These are phyloP conservation scores for Cinara cedri DNA, from an alignment of 2,888 invertebrate genomes.

Conservation along the genomic window DNA sequence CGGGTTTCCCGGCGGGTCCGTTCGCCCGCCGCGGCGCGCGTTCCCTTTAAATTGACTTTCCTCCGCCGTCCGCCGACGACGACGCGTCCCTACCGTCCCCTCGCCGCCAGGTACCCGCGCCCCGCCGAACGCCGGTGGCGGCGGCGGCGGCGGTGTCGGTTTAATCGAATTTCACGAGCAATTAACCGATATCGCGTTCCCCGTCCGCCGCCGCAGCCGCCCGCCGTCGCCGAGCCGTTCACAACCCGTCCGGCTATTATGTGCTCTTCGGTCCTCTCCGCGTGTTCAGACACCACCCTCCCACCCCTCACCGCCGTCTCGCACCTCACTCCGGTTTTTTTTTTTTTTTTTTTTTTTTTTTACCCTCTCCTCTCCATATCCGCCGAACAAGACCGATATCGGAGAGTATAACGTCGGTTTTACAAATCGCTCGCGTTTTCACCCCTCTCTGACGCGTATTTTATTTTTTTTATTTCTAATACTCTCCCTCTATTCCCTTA, in stretches of 20 bases:
- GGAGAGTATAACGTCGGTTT: neutral
- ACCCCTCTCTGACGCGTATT: neutral
- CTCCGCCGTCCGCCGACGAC: neutral
- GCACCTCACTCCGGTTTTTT: too few relatives aligned
- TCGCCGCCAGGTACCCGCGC: too few relatives aligned
- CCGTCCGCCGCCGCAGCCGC: neutral
- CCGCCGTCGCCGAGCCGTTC: neutral
- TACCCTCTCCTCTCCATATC: neutral
- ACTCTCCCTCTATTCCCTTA: too few relatives aligned
- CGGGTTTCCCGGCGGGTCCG: neutral
- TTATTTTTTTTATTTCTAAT: neutral
- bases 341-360: neutral
- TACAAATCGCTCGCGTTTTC: conserved; percentile 16
- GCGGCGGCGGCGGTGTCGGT: conserved; percentile 5
- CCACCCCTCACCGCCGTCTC: neutral
- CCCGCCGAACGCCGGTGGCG: too few relatives aligned
- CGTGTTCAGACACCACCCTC: too few relatives aligned
- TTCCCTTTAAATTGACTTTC: conserved; percentile 47
- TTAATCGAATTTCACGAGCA: conserved; percentile 55
- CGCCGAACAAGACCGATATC: neutral
- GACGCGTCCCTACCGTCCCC: too few relatives aligned
- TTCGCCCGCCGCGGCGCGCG: neutral
- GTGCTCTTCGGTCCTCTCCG: too few relatives aligned
- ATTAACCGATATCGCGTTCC: conserved; percentile 47
- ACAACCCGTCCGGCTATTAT: too few relatives aligned